Evolutionary conservation across 53 echinoderm and acorn worm genomes (phyloP).

Genomic region (Holothuria scabra): DNA sequence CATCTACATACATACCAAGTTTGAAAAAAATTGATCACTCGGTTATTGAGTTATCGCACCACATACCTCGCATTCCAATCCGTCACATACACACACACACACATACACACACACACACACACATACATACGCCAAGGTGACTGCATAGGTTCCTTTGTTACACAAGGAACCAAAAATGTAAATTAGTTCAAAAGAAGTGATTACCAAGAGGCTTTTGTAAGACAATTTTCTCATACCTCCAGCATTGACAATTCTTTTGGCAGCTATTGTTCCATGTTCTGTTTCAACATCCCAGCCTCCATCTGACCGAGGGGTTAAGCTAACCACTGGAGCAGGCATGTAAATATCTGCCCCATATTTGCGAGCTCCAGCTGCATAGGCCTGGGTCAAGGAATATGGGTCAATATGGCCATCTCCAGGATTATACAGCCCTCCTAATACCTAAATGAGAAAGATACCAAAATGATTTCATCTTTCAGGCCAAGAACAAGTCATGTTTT

Average conservation of each 20-base stretch:
- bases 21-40: too few species aligned
- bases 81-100: too few species aligned
- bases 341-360: slow-evolving; percentile 96
- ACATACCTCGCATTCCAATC: too few species aligned
- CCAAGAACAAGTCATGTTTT: too few species aligned
- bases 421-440: slow-evolving; percentile 81
- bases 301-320: slow-evolving; percentile 66
- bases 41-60: too few species aligned
- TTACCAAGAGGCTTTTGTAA: too few species aligned
- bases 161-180: too few species aligned
- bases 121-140: too few species aligned
- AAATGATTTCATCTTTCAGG: not conserved
- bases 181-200: too few species aligned
- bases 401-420: slow-evolving; percentile 93
- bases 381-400: slow-evolving; percentile 99
- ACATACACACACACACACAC: too few species aligned
- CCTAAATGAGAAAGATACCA: slow-evolving; percentile 46
- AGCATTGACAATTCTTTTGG: slow-evolving; percentile 90
- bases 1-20: too few species aligned
- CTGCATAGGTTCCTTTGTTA: too few species aligned
- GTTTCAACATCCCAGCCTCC: slow-evolving; percentile 92
- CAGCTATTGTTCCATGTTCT: slow-evolving; percentile 78
- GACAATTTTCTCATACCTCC: slow-evolving; percentile 59
- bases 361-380: slow-evolving; percentile 86
- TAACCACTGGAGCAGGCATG: slow-evolving; percentile 67